Percentiles rank a stretch among this genome's conserved stretches.
Evolutionary conservation across 2,888 invertebrate genomes (phyloP).

Genomic region (Cetonia aurata): DNA sequence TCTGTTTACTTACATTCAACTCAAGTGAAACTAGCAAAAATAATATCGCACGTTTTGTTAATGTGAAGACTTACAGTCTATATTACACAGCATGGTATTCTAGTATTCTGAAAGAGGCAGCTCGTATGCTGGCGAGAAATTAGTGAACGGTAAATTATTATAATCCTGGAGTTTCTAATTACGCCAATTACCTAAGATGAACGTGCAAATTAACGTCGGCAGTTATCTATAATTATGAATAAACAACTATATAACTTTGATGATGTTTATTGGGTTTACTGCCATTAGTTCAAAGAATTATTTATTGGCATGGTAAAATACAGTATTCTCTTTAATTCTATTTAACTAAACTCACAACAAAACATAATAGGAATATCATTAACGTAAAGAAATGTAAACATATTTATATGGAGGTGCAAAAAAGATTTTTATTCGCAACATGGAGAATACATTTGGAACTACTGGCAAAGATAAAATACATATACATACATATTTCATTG

Average conservation of each 20-base stretch:
- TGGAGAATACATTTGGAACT: neutral
- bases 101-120: too few relatives aligned
- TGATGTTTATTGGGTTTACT: neutral
- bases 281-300: neutral
- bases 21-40: too few relatives aligned
- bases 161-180: too few relatives aligned
- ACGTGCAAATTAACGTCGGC: too few relatives aligned
- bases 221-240: too few relatives aligned
- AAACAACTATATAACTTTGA: neutral
- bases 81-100: too few relatives aligned
- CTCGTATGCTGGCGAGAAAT: too few relatives aligned
- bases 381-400: neutral
- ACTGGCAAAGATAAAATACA: neutral
- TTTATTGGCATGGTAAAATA: neutral
- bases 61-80: too few relatives aligned
- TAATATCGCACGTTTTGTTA: too few relatives aligned
- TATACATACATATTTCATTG: conserved; percentile 7
- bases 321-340: neutral
- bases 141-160: too few relatives aligned
- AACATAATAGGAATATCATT: neutral
- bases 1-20: too few relatives aligned
- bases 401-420: neutral
- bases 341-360: neutral
- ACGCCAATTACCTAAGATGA: too few relatives aligned
- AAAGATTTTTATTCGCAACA: neutral